phyloP scores from a whole-genome alignment of 2,888 invertebrate genomes.

The Leptinotarsa rubiginosa region DNA sequence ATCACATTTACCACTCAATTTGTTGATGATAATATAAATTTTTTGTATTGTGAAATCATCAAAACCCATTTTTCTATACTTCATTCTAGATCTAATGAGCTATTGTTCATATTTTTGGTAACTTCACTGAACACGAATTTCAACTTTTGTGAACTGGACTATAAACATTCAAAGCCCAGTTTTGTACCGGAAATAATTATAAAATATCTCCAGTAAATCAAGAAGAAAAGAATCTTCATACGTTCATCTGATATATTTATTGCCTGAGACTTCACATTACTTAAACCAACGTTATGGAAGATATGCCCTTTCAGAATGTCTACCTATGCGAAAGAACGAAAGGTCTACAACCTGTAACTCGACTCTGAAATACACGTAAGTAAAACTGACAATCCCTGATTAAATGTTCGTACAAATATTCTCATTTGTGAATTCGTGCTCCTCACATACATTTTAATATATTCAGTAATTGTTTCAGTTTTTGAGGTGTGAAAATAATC shows the following conservation, averaged over 20 bases:
- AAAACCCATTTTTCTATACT: too few relatives aligned
- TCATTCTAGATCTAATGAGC: too few relatives aligned
- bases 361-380: slow-evolving; percentile 29
- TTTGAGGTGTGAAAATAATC: slow-evolving; percentile 7
- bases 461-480: neutral
- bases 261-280: slow-evolving; percentile 35
- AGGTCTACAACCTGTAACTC: slow-evolving; percentile 31
- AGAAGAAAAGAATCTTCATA: slow-evolving; percentile 25
- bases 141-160: neutral
- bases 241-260: slow-evolving; percentile 33
- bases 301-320: slow-evolving; percentile 34
- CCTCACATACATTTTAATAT: neutral
- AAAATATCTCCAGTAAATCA: slow-evolving; percentile 34
- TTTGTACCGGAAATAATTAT: slow-evolving; percentile 38
- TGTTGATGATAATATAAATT: too few relatives aligned
- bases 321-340: slow-evolving; percentile 23
- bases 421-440: too few relatives aligned
- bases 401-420: neutral
- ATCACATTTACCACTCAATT: too few relatives aligned
- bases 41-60: too few relatives aligned
- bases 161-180: slow-evolving; percentile 25
- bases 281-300: slow-evolving; percentile 20
- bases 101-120: too few relatives aligned
- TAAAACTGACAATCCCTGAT: neutral
- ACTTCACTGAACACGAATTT: too few relatives aligned